A percentile compares a stretch with the other conserved stretches of the same genome.
These are phyloP conservation scores for Parambassis ranga DNA, from an alignment of 2,797 vertebrate genomes.

Conservation along the genomic window DNA sequence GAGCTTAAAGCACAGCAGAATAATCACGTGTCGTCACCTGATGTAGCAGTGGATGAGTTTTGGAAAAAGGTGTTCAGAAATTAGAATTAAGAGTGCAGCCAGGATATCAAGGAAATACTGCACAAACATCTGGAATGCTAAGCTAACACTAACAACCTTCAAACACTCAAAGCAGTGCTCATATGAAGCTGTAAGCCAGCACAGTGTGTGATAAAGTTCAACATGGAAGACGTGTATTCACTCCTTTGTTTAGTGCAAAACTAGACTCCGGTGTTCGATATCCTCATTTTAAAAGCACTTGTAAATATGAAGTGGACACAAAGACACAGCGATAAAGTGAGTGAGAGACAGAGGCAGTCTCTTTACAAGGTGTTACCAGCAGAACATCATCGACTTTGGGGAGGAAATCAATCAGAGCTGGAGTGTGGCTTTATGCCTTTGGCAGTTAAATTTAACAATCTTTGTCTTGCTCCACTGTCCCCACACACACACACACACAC, in stretches of 20 bases:
- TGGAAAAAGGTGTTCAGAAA: not conserved
- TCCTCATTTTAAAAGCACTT: not conserved
- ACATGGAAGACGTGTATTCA: not conserved
- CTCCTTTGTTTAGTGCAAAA: not conserved
- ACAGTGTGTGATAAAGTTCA: not conserved
- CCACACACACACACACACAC: not conserved
- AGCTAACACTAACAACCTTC: not conserved
- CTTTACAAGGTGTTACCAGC: conserved; percentile 32
- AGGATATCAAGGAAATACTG: not conserved
- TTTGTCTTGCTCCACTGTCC: conserved; percentile 51
- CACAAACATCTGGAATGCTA: not conserved
- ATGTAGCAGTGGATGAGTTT: too few relatives aligned
- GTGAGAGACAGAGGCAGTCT: conserved; percentile 17
- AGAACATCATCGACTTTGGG: conserved; percentile 58
- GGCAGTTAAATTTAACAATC: conserved; percentile 62
- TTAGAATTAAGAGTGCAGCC: too few relatives aligned
- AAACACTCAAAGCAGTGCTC: too few relatives aligned
- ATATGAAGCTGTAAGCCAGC: too few relatives aligned
- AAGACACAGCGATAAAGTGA: conserved; percentile 19
- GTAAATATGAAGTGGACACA: conserved; percentile 15
- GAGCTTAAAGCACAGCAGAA: too few relatives aligned
- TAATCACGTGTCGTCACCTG: too few relatives aligned
- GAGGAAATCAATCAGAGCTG: conserved; percentile 71
- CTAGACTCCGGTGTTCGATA: not conserved
- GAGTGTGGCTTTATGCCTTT: conserved; percentile 51